Evolutionary conservation across 2,888 invertebrate species (phyloP), one percentile per base, ranked within the genome.

Genomic region (Elysia crispata): DNA sequence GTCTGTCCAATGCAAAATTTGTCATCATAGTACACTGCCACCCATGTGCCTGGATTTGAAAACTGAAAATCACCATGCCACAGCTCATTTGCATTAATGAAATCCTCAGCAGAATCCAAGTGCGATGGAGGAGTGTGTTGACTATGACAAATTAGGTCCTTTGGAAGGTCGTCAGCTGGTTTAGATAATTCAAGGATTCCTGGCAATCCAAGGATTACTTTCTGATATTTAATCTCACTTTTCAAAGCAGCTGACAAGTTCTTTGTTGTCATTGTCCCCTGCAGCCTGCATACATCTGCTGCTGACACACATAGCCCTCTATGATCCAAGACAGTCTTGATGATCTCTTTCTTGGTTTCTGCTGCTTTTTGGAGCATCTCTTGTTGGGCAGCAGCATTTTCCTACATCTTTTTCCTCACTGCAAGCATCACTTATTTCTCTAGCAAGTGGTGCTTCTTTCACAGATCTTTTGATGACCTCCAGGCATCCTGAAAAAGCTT

Each of bases 11-110:
- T 31, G 54, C 54, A 77, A 20, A 69, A 66, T 20, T 54, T 20
- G 13, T 77, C 50, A 57, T 77, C 77, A 28, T 67, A 69, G 25
- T 25, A 77, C 1, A 77, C 77, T 54, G 77, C 77, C 13, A 69
- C 69, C 77, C 77, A 69, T 23, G 60, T 11, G n/a, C 50, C 67
- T 20, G 25, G 67, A 3, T 0, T n/a, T n/a, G 23, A 11, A n/a
- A 67, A 77, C 15, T 28, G 11, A 60, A 54, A 74, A 3, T n/a
- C 15, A 1, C 30, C 74, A 13, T 69, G 31, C 69, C 69, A 69
- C 15, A 18, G 20, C 60, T 74, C 60, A 18, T 8, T 30, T 30
- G 30, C 31, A 28, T 30, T 23, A 30, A 31, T 30, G 15, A n/a
- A 5, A 1, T 70, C 70, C 20, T 15, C 20, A 13, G 18, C 70